phyloP scores from a whole-genome alignment of 2,113 vertebrate genomes.

The Solea solea region DNA sequence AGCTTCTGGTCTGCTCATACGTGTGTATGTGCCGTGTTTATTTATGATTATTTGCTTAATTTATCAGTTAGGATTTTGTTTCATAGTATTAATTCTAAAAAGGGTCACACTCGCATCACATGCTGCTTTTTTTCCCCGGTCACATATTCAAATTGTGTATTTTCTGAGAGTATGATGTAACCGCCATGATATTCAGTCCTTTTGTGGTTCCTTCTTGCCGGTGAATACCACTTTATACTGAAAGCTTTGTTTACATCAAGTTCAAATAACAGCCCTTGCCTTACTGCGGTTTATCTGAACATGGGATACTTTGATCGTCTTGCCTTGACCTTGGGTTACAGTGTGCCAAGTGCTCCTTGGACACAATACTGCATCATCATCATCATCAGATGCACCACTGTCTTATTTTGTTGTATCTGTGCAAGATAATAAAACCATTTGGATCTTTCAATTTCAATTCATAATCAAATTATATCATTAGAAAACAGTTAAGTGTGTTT shows the following conservation, averaged over 20 bases:
- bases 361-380: conserved; percentile 38
- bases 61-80: neutral
- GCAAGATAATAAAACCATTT: conserved; percentile 51
- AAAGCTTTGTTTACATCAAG: neutral
- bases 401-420: conserved; percentile 28
- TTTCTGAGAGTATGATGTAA: conserved; percentile 12
- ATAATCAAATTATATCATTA: neutral
- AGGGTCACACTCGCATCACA: too few species aligned
- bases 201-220: conserved; percentile 2
- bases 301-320: neutral
- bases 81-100: neutral
- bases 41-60: neutral
- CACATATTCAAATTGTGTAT: neutral
- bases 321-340: conserved; percentile 3
- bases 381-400: conserved; percentile 59
- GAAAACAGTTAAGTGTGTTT: neutral
- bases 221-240: neutral
- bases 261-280: conserved; percentile 8
- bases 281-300: conserved; percentile 16
- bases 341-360: conserved; percentile 39
- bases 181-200: neutral
- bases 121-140: too few species aligned
- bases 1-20: too few species aligned
- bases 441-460: too few species aligned
- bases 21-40: too few species aligned